Base-by-base conservation (phyloP, 2,113 vertebrate genomes). In the Melanerpes aurifrons region DNA sequence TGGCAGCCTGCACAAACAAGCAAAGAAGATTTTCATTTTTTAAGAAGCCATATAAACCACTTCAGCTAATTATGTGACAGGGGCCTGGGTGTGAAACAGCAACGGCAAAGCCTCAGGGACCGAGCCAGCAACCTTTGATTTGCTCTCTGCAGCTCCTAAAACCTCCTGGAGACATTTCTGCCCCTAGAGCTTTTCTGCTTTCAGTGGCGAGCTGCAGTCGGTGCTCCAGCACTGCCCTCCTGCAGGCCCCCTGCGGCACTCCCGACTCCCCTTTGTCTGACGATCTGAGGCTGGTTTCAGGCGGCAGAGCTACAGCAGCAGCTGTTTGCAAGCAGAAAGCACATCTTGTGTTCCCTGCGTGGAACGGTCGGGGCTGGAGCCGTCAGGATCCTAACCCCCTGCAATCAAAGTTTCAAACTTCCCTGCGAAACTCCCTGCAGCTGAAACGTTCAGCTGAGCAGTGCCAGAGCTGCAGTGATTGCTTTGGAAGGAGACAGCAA, bases 11-110 rank as follows among this genome's bases (percentile, higher is more conserved):
- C 79, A 87, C 53, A 85, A 93, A 93, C 91, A 93, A 64, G 50
- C 77, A 7, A 71, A 75, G 66, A 86, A 57, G 58, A 85, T 75
- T 87, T 91, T 91, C 37, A 43, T 82, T 91, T 78, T 81, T 91
- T n/a, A 63, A 89, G 57, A 58, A 94, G 68, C 75, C 82, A 19
- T 2, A 61, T 37, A 80, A 91, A 86, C 40, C 32, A 71, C 64
- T 24, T 35, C 10, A 28, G 86, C 84, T 96, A 89, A 96, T 94
- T 89, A 88, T 2, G 17, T 82, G 87, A 80, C 79, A 54, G 91
- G 68, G 91, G 75, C 64, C 94, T 75, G 87, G 91, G 95, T 87
- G 95, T 82, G 94, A 96, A 94, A 94, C 7, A 85, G 78, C 64
- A 76, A 92, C 82, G 56, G 94, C 92, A 61, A 89, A 92, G 85